Conservation (phyloP, 2,113 vertebrate genomes). For the Arvicanthis niloticus region DNA sequence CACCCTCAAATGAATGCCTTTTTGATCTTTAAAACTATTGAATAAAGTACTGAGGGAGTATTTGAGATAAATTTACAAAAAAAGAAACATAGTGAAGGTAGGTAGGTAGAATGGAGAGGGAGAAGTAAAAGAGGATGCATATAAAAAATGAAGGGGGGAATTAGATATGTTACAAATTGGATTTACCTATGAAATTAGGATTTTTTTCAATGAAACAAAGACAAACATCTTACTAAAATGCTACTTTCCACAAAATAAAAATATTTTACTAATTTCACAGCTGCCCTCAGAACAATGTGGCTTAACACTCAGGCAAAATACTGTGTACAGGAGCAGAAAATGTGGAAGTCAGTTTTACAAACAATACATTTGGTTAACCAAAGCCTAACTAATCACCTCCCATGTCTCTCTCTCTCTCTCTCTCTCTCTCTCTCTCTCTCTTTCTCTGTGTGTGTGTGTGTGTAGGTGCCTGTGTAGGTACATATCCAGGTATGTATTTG, state of each 20-base stretch:
- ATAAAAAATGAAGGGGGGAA: background rate
- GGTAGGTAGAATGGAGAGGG: background rate
- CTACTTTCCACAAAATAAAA: conserved; percentile 25
- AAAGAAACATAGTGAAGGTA: background rate
- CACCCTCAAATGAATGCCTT: conserved; percentile 15
- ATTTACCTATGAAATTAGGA: background rate
- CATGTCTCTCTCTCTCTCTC: too few species aligned
- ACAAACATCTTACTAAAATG: conserved; percentile 1
- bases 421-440: too few species aligned
- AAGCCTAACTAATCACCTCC: background rate
- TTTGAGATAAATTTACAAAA: background rate
- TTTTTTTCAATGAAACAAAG: background rate
- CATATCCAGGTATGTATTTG: background rate
- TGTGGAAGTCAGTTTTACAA: background rate
- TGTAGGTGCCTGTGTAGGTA: background rate
- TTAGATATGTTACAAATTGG: background rate
- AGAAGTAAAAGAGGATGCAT: background rate
- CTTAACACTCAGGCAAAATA: conserved; percentile 36
- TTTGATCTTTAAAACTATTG: conserved; percentile 35
- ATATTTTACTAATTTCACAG: conserved; percentile 48
- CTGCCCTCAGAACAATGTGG: background rate
- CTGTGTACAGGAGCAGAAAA: background rate
- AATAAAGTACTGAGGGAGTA: background rate
- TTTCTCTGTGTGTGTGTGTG: background rate
- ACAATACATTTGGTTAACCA: background rate